phyloP scores from a whole-genome alignment of 2,888 invertebrate genomes.

The Drosophila dives region DNA sequence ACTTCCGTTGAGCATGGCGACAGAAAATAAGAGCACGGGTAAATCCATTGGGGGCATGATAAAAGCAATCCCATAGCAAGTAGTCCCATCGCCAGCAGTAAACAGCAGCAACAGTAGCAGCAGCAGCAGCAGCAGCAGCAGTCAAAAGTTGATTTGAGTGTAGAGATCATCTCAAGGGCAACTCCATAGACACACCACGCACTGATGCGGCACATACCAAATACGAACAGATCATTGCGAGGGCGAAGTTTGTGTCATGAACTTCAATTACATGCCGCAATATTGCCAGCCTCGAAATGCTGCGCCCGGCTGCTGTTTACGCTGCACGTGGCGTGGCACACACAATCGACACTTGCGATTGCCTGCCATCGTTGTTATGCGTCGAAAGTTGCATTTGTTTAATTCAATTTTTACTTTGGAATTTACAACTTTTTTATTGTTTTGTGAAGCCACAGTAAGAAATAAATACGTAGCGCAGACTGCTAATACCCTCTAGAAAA shows the following conservation, averaged over 20 bases:
- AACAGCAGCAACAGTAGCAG: constrained; percentile 14
- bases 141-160: constrained; percentile 21
- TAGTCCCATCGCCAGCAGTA: neutral
- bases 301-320: neutral
- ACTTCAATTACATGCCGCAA: constrained; percentile 69
- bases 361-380: constrained; percentile 8
- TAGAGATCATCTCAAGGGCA: constrained; percentile 59
- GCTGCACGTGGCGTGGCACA: constrained; percentile 14
- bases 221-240: constrained; percentile 55
- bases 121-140: constrained; percentile 22
- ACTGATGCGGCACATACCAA: constrained; percentile 19
- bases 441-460: constrained; percentile 2
- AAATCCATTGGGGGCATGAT: constrained; percentile 33
- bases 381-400: constrained; percentile 29
- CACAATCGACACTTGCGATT: constrained; percentile 29
- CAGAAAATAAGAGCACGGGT: constrained; percentile 57
- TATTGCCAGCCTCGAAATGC: constrained; percentile 9
- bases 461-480: no score
- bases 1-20: constrained; percentile 67
- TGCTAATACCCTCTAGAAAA: constrained; percentile 20
- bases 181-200: constrained; percentile 17
- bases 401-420: constrained; percentile 40
- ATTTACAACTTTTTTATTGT: constrained; percentile 28
- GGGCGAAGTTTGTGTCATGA: constrained; percentile 68
- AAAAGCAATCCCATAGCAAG: constrained; percentile 17